Base-by-base conservation (phyloP, 2,797 vertebrate species). In the Melanogrammus aeglefinus region DNA sequence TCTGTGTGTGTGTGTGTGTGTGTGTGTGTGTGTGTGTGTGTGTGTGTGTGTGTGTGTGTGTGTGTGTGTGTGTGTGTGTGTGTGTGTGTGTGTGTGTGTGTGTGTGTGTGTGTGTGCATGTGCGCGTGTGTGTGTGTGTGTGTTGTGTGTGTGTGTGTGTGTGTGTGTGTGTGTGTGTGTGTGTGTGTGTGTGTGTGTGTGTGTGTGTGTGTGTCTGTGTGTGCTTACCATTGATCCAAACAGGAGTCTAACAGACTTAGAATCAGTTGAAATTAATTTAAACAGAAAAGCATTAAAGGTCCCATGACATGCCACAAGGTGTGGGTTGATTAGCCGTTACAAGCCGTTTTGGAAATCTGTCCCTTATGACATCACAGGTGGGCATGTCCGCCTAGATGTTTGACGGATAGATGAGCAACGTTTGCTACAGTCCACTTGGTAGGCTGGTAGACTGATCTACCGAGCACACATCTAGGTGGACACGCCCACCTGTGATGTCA, bases 221-320 rank as follows among this genome's bases (percentile, higher is more conserved):
- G 75, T 79, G 72, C 83, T 74, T 38, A 38, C 39, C 24, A 79
- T 78, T 84, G 80, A 89, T 85, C 75, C 75, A 81, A 82, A 85
- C 51, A 81, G 76, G 73, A 31, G 63, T 75, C 77, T 82, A 83
- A 91, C 88, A 81, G 83, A 82, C 70, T 76, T 47, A 14, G 73
- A 29, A 29, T 72, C 73, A 51, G 33, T 80, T 85, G 35, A 35
- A 83, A 91, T 76, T 81, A 12, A 31, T 74, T 31, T 31, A 31
- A 44, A 14, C 35, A 18, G 74, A 86, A 79, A 80, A 79, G 72
- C 1, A 51, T 31, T 31, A 31, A 31, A 31, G 31, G 31, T 31
- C 31, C 31, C 31, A 31, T 31, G 31, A 31, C 31, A 31, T 31
- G 31, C 31, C 31, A 31, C 31, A 1, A 31, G 31, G 31, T 31